Conservation (phyloP, 2,888 invertebrate species). For the Euplexia lucipara region DNA sequence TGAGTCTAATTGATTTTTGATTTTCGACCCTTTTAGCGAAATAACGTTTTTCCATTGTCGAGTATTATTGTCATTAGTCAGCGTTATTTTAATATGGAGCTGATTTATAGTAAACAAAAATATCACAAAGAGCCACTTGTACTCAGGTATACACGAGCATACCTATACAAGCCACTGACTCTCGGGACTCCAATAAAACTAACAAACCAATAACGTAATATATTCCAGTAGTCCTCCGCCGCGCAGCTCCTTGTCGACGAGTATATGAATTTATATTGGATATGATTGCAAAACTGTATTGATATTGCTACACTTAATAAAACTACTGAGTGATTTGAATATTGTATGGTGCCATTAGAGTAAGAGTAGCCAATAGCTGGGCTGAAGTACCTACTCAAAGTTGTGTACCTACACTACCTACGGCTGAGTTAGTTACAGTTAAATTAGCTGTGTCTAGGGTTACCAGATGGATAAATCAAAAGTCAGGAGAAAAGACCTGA, state of each 20-base stretch:
- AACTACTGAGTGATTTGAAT: slow-evolving; percentile 19
- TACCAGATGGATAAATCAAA: too few relatives aligned
- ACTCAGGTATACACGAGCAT: too few relatives aligned
- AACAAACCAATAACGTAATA: slow-evolving; percentile 63
- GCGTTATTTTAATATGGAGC: slow-evolving; percentile 46
- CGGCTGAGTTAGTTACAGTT: too few relatives aligned
- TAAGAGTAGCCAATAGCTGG: not conserved
- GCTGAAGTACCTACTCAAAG: not conserved
- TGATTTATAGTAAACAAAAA: slow-evolving; percentile 48
- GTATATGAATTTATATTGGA: slow-evolving; percentile 52
- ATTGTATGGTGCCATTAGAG: not conserved
- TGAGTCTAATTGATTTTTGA: too few relatives aligned
- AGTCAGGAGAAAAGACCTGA: too few relatives aligned
- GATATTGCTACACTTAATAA: slow-evolving; percentile 43
- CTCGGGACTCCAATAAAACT: slow-evolving; percentile 58
- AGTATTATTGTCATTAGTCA: slow-evolving; percentile 43
- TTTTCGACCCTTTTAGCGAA: too few relatives aligned
- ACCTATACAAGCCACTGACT: too few relatives aligned
- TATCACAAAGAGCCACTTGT: slow-evolving; percentile 35
- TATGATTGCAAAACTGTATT: slow-evolving; percentile 36
- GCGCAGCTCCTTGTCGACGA: slow-evolving; percentile 49
- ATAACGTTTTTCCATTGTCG: slow-evolving; percentile 16
- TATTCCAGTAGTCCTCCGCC: slow-evolving; percentile 35
- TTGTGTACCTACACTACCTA: not conserved
- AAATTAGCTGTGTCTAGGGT: too few relatives aligned